A percentile compares a stretch with the other conserved stretches of the same genome.
These are phyloP conservation scores for Sphaeridia pumilis DNA, from an alignment of 2,888 invertebrate genomes.

Conservation along the genomic window DNA sequence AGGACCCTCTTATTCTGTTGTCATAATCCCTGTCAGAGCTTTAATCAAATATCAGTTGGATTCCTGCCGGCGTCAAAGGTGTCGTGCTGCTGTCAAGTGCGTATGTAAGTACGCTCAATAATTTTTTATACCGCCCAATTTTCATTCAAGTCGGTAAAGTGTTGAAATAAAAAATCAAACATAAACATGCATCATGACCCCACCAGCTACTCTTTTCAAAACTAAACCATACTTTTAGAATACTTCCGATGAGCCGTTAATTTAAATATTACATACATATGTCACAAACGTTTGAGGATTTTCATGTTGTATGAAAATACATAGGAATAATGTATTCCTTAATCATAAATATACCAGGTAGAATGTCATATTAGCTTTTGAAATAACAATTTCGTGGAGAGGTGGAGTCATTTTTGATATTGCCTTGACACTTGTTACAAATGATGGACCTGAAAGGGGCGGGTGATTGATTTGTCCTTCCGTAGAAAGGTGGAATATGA, in stretches of 20 bases:
- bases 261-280: neutral
- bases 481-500: neutral
- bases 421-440: neutral
- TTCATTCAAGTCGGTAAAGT: too few relatives aligned
- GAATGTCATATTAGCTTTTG: neutral
- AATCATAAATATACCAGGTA: too few relatives aligned
- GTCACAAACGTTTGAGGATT: too few relatives aligned
- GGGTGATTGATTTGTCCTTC: neutral
- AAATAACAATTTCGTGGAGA: neutral
- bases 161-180: too few relatives aligned
- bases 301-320: too few relatives aligned
- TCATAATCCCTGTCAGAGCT: constrained; percentile 12
- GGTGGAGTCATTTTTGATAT: neutral
- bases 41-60: constrained; percentile 12
- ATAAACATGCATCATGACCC: too few relatives aligned
- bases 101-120: neutral
- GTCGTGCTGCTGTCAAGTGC: neutral
- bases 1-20: constrained; percentile 10
- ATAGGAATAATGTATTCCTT: too few relatives aligned
- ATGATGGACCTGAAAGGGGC: neutral
- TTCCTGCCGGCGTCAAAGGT: too few relatives aligned
- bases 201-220: too few relatives aligned
- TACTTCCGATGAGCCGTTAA: neutral
- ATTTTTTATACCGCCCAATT: too few relatives aligned
- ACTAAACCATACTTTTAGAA: too few relatives aligned